Evolutionary conservation across 2,113 vertebrate genomes (phyloP), one percentile per base, ranked within the genome.

Genomic region (Morphnarchus princeps): DNA sequence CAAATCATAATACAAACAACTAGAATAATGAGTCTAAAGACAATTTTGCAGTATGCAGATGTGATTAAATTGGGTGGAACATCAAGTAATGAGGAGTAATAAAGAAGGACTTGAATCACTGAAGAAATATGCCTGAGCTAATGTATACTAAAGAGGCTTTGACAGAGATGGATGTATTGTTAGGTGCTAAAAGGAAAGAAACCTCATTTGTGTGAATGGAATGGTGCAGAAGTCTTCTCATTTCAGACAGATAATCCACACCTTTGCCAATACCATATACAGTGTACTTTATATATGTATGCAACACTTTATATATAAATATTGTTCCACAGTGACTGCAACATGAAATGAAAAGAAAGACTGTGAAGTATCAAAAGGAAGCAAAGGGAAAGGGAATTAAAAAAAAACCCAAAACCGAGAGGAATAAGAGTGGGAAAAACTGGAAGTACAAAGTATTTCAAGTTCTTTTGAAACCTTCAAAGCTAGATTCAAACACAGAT

Each of bases 61-160:
- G 97, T 95, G 94, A 93, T 97, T 98, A 98, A 98, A 98, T 98
- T 95, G 85, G 77, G 95, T 96, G 96, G 98, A 98, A 97, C 96
- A 90, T 91, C 93, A 97, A 98, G 97, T 98, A 98, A 98, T 95
- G 94, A 97, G 93, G 63, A 94, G 90, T 93, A 98, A 97, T 98
- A 95, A 97, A 91, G 80, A 97, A 94, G 81, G 89, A 70, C 95
- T 95, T 91, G 79, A 97, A 97, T 97, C 91, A 97, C 79, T 19
- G 45, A 88, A 96, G 96, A 93, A 97, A 95, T 95, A 94, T 87
- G 93, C 92, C 70, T 15, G 77, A 94, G 77, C 57, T 97, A 90
- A 97, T 96, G 87, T 94, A 57, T 63, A 87, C 80, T 87, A 97
- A 97, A 97, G 94, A 80, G 21, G 54, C 55, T 90, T 94, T 97